A percentile compares a stretch with the other conserved stretches of the same genome.
Conservation (phyloP, 2,113 vertebrate genomes). For the Pitta sordida region DNA sequence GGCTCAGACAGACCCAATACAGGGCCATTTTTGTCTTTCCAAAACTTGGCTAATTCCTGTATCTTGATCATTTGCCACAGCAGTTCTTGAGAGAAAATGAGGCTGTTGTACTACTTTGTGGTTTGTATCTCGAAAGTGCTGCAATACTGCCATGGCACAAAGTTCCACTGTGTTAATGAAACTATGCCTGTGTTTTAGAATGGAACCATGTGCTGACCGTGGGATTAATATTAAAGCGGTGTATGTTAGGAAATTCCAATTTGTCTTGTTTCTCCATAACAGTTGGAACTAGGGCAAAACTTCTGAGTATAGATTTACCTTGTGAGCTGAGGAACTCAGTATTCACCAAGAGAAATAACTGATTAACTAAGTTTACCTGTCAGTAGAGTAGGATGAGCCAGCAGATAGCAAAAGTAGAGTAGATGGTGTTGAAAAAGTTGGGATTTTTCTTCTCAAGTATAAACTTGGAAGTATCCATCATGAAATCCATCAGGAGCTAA, state of each 20-base stretch:
- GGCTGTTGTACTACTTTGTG: neutral
- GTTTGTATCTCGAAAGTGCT: neutral
- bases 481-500: neutral
- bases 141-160: neutral
- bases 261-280: neutral
- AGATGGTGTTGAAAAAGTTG: neutral
- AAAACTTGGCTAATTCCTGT: neutral
- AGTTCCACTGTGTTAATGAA: neutral
- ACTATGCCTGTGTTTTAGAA: neutral
- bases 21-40: neutral
- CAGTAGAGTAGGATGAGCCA: neutral
- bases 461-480: neutral
- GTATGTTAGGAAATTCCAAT: neutral
- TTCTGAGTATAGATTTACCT: neutral
- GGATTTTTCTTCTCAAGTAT: neutral
- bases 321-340: neutral
- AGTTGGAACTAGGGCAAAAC: neutral
- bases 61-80: neutral
- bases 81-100: neutral
- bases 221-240: neutral
- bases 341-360: neutral
- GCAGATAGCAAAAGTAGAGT: neutral
- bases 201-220: neutral
- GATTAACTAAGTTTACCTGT: neutral
- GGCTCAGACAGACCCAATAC: too few species aligned